These are phyloP conservation scores for Hippocampus guttulatus DNA, from an alignment of 2,113 vertebrate genomes.

Conservation along the genomic window DNA sequence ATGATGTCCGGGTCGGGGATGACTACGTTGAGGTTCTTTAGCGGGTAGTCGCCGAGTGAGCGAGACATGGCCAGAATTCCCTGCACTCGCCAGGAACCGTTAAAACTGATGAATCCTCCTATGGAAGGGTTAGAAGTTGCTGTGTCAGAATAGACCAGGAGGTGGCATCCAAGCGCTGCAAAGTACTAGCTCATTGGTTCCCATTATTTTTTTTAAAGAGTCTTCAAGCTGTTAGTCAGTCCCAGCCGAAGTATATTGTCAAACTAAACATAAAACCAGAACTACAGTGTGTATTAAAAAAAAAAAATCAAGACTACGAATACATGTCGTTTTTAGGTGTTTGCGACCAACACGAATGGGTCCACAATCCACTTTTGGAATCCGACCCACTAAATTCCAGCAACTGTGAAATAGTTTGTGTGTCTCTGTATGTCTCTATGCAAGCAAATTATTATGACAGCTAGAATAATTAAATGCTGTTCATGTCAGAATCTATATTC, in stretches of 20 bases:
- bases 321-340: too few relatives aligned
- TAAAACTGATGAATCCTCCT: constrained; percentile 99
- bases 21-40: constrained; percentile 96
- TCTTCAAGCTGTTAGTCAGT: too few relatives aligned
- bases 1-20: constrained; percentile 94
- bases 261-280: too few relatives aligned
- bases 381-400: too few relatives aligned
- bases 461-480: neutral
- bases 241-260: too few relatives aligned
- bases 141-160: constrained; percentile 30
- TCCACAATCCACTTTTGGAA: neutral
- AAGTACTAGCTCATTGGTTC: neutral
- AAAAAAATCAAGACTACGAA: too few relatives aligned
- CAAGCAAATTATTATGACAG: too few relatives aligned
- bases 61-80: constrained; percentile 98
- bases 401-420: too few relatives aligned
- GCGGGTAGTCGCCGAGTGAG: constrained; percentile 92
- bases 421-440: too few relatives aligned
- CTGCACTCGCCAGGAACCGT: constrained; percentile 97
- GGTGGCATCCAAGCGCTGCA: constrained; percentile 28
- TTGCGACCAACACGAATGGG: too few relatives aligned
- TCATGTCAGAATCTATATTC: neutral
- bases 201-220: too few relatives aligned
- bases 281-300: too few relatives aligned
- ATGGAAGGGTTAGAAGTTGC: constrained; percentile 4